Percentiles rank a stretch among this genome's conserved stretches.
Conservation (phyloP, 2,113 vertebrate genomes). For the Takifugu flavidus region DNA sequence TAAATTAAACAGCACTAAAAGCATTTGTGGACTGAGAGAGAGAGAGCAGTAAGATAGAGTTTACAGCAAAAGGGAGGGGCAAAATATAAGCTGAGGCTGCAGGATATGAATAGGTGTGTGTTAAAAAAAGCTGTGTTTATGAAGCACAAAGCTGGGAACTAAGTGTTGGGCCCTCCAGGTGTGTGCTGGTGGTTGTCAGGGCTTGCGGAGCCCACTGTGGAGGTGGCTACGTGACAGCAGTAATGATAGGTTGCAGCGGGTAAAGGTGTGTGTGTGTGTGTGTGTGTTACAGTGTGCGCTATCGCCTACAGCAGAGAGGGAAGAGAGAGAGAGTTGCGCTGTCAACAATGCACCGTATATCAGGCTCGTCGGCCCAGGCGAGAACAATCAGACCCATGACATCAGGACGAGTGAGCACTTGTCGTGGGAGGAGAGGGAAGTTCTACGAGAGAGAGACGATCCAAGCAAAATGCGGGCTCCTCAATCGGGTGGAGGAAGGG, state of each 20-base stretch:
- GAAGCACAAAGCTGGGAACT: slow-evolving; percentile 61
- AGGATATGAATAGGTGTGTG: slow-evolving; percentile 55
- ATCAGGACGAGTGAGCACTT: slow-evolving; percentile 56
- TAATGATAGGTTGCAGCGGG: slow-evolving; percentile 80
- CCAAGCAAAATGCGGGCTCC: slow-evolving; percentile 12
- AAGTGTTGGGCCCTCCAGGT: slow-evolving; percentile 66
- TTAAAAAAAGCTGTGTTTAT: slow-evolving; percentile 48
- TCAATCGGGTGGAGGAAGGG: slow-evolving; percentile 31
- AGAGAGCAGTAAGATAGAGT: slow-evolving; percentile 45
- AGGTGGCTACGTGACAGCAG: slow-evolving; percentile 67
- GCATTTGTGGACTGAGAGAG: slow-evolving; percentile 46
- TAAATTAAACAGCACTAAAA: slow-evolving; percentile 53
- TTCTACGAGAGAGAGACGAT: slow-evolving; percentile 27
- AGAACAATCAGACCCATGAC: slow-evolving; percentile 57
- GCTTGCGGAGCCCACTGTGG: slow-evolving; percentile 51
- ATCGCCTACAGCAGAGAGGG: too few relatives aligned
- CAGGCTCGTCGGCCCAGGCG: slow-evolving; percentile 45
- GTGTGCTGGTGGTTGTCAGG: slow-evolving; percentile 62
- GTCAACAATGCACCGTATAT: slow-evolving; percentile 60
- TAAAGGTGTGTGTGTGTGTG: slow-evolving; percentile 67
- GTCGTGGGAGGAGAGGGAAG: slow-evolving; percentile 39
- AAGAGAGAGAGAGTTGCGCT: slow-evolving; percentile 17
- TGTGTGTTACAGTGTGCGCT: slow-evolving; percentile 19
- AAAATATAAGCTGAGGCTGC: slow-evolving; percentile 47
- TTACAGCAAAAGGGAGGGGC: slow-evolving; percentile 40